Evolutionary conservation across 2,888 invertebrate species (phyloP), one percentile per base, ranked within the genome.

Genomic region (Cryptus armator): DNA sequence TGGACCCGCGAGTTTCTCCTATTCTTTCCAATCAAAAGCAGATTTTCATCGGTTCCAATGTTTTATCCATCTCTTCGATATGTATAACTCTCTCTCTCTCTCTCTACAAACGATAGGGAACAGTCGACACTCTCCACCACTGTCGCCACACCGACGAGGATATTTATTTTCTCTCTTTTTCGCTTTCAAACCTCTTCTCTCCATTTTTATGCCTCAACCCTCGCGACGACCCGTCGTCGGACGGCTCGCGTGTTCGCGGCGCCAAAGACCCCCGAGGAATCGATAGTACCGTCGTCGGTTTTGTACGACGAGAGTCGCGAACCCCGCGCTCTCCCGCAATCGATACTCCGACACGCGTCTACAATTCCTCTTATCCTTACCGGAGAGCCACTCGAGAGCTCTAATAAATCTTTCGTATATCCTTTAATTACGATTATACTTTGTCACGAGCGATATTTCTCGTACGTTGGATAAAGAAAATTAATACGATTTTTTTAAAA

Each of bases 191-290:
- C 56, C 56, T 46, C 46, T 29, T 76, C 43, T 32, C 24, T n/a
- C 6, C 16, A 10, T 66, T 29, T 48, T 12, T 64, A 48, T 48
- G 46, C 16, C n/a, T n/a, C 64, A 32, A 12, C 44, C 24, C 29
- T 29, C 59, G 44, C 62, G 46, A 37, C 37, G 64, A 75, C 48
- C 32, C 43, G 75, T 66, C 71, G 56, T 66, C 71, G 56, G 70
- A 56, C 62, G 46, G 84, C 43, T 84, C 76, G 77, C 80, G 84
- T 84, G 84, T 77, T 84, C 83, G 80, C 80, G 84, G 84, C 84
- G 81, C 84, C 84, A 84, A 81, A 81, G 84, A 37, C 56, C 77
- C 76, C 77, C 56, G 81, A 84, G 80, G 84, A 84, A 84, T 84
- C 84, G 84, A 84, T 84, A 84, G 62, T 77, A 76, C 67, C 76